Percentiles rank a stretch among this genome's conserved stretches.
These are phyloP conservation scores for Chloropsis cyanopogon DNA, from an alignment of 2,113 vertebrate genomes.

Conservation along the genomic window DNA sequence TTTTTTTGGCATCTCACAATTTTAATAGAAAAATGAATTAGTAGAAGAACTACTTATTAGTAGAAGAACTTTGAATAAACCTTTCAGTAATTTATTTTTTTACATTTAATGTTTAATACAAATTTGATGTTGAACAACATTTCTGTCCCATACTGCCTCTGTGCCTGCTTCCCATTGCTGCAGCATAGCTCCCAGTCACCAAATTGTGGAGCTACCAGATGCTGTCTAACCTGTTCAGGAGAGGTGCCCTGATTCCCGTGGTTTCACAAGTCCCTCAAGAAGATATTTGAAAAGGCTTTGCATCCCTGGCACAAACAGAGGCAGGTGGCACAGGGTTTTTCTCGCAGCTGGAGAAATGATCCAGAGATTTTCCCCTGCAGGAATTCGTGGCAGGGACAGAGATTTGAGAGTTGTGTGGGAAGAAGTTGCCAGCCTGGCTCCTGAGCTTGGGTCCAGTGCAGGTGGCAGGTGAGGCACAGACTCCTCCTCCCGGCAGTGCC, in stretches of 20 bases:
- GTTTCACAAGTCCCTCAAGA: not conserved
- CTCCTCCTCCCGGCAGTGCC: fast-evolving
- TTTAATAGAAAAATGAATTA: not conserved
- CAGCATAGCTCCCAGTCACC: not conserved
- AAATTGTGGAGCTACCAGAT: not conserved
- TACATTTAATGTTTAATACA: not conserved
- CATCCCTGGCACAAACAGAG: fast-evolving
- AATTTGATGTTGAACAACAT: not conserved
- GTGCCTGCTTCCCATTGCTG: not conserved
- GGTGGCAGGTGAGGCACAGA: fast-evolving
- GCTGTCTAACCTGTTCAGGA: not conserved
- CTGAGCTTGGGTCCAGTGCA: not conserved
- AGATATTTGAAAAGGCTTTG: not conserved
- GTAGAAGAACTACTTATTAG: not conserved
- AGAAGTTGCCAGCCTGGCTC: not conserved
- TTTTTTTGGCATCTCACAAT: not conserved
- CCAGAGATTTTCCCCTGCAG: not conserved
- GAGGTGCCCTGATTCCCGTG: fast-evolving
- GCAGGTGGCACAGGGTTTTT: not conserved
- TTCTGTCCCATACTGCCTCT: not conserved
- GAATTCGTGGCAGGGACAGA: not conserved
- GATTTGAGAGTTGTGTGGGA: not conserved
- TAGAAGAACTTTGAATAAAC: not conserved
- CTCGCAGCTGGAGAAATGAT: not conserved
- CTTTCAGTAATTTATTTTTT: not conserved